Conservation (phyloP, 2,113 vertebrate genomes). For the Neotragus pygmaeus region DNA sequence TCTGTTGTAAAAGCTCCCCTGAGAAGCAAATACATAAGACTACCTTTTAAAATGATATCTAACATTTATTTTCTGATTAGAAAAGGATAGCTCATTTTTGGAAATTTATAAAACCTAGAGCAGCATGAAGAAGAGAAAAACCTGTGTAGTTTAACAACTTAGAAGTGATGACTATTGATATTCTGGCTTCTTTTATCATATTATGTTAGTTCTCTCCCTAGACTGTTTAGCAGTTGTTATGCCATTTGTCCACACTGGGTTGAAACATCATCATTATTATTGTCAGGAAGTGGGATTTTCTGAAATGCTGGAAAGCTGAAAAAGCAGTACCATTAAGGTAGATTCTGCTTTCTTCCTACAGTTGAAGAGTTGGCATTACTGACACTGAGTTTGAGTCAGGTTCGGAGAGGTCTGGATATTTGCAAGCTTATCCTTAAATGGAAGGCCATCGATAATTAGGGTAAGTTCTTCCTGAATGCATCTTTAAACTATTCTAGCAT, state of each 20-base stretch:
- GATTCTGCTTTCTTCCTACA: neutral
- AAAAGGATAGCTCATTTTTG: neutral
- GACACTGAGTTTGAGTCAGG: neutral
- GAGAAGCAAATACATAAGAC: neutral
- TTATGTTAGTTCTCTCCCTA: neutral
- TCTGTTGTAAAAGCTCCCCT: neutral
- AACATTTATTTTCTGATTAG: slow-evolving; percentile 28
- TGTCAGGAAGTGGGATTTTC: neutral
- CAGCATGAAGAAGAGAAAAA: neutral
- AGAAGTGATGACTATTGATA: neutral
- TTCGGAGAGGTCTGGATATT: neutral
- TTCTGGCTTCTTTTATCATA: neutral
- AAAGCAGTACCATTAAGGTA: neutral
- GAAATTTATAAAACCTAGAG: slow-evolving; percentile 18
- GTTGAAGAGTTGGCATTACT: neutral
- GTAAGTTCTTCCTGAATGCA: neutral
- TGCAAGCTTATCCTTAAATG: neutral
- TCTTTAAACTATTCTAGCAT: neutral
- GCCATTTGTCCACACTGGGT: neutral
- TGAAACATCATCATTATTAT: neutral
- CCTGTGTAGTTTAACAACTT: neutral
- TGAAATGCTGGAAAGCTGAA: neutral
- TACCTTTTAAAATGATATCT: slow-evolving; percentile 11
- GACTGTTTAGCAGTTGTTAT: neutral
- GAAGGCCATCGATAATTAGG: neutral